Conservation (phyloP, 2,888 invertebrate species). For the Allacma fusca region DNA sequence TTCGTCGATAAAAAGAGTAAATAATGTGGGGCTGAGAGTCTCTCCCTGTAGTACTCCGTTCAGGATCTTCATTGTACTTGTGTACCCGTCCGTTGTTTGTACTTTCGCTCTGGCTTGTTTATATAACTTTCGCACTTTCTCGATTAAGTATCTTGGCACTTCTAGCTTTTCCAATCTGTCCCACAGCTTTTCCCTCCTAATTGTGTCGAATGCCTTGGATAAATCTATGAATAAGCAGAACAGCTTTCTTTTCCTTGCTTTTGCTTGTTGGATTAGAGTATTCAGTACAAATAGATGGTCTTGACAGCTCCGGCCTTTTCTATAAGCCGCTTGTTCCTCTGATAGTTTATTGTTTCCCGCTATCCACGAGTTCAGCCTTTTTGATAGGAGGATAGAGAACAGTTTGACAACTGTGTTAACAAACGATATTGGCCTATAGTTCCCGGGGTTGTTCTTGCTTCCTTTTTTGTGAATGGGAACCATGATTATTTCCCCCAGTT, state of each 20-base stretch:
- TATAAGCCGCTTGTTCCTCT: slow-evolving; percentile 23
- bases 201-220: slow-evolving; percentile 13
- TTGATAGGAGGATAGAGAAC: not conserved
- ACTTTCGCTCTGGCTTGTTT: not conserved
- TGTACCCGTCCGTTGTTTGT: slow-evolving; percentile 5
- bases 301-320: slow-evolving; percentile 8
- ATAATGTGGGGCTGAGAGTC: not conserved
- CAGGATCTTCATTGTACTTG: not conserved
- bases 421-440: slow-evolving; percentile 27
- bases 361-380: not conserved
- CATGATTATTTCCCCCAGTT: slow-evolving; percentile 9
- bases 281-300: slow-evolving; percentile 26
- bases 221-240: not conserved
- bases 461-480: slow-evolving; percentile 27
- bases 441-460: not conserved
- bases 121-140: not conserved
- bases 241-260: not conserved
- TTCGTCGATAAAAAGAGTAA: not conserved
- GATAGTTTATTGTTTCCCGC: not conserved
- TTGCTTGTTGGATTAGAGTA: not conserved
- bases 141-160: not conserved
- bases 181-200: slow-evolving; percentile 20
- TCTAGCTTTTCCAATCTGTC: not conserved
- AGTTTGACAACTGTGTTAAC: slow-evolving; percentile 23
- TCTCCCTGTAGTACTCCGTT: slow-evolving; percentile 19